These are phyloP conservation scores for Meriones psammophilus DNA, from an alignment of 2,797 vertebrate genomes.

Conservation along the genomic window DNA sequence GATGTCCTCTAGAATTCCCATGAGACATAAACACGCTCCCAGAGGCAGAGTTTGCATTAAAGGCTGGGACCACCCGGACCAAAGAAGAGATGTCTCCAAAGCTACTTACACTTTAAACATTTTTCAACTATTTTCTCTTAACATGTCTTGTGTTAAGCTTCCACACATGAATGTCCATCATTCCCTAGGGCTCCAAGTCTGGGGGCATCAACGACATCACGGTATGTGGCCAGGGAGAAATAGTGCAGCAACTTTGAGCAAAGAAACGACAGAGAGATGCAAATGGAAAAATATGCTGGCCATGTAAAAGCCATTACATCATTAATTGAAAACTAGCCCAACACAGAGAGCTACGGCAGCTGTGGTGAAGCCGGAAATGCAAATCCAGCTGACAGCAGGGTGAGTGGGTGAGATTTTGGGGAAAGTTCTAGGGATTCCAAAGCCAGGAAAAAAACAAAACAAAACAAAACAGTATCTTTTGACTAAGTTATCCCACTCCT, in stretches of 20 bases:
- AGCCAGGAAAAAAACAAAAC: constrained; percentile 30
- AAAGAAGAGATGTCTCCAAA: constrained; percentile 74
- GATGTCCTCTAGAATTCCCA: constrained; percentile 70
- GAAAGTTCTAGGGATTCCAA: neutral
- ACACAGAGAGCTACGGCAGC: neutral
- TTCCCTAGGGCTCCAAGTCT: neutral
- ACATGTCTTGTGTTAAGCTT: constrained; percentile 44
- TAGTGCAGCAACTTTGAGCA: neutral
- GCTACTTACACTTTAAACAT: constrained; percentile 79
- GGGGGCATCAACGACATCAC: neutral
- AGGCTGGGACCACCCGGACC: constrained; percentile 67
- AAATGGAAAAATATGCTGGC: neutral
- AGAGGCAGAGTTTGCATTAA: constrained; percentile 70
- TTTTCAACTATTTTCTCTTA: constrained; percentile 66
- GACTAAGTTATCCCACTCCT: constrained; percentile 18
- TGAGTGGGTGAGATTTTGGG: neutral
- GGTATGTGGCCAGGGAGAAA: neutral
- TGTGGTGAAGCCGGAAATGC: neutral
- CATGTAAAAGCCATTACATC: constrained; percentile 46
- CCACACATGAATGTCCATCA: constrained; percentile 24
- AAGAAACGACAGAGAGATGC: neutral
- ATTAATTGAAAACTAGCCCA: constrained; percentile 53
- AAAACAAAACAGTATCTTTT: neutral
- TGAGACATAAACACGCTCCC: constrained; percentile 71
- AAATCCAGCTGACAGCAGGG: neutral